Percentiles rank a stretch among this genome's conserved stretches.
Conservation (phyloP, 2,113 vertebrate species). For the Dryoscopus gambensis region DNA sequence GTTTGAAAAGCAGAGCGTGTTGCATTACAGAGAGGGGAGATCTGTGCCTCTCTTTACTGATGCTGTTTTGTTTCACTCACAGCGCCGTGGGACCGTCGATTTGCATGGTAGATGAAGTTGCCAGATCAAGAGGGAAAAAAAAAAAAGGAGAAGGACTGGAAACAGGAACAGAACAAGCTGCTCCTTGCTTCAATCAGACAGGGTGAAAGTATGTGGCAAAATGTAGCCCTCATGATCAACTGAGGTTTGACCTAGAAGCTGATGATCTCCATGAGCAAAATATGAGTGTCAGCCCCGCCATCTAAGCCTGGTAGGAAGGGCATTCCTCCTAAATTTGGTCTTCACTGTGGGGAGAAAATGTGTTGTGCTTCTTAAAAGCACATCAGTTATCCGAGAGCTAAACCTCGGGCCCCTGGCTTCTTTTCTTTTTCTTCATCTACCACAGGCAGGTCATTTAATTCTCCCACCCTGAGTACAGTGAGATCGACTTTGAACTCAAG, state of each 20-base stretch:
- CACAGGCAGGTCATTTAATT: conserved; percentile 36
- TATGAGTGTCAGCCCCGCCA: not conserved
- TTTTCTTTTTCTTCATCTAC: conserved; percentile 22
- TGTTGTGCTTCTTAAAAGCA: not conserved
- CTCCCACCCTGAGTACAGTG: conserved; percentile 2
- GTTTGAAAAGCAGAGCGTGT: not conserved
- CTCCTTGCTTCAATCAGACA: not conserved
- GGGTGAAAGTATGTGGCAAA: not conserved
- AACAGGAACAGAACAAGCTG: not conserved
- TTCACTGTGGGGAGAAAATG: not conserved
- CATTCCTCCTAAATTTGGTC: not conserved
- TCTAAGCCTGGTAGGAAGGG: not conserved
- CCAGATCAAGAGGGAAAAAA: not conserved
- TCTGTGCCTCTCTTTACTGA: not conserved
- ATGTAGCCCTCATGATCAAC: rapidly evolving
- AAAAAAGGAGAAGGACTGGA: not conserved
- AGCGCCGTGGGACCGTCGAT: rapidly evolving
- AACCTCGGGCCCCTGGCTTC: not conserved
- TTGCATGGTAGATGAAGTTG: not conserved
- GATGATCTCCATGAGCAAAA: not conserved
- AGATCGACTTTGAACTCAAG: conserved; percentile 3
- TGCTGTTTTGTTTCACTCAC: not conserved
- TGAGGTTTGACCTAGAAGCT: not conserved
- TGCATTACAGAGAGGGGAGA: not conserved
- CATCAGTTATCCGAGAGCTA: not conserved